phyloP scores from a whole-genome alignment of 2,797 vertebrate species.

The Pipistrellus kuhlii region DNA sequence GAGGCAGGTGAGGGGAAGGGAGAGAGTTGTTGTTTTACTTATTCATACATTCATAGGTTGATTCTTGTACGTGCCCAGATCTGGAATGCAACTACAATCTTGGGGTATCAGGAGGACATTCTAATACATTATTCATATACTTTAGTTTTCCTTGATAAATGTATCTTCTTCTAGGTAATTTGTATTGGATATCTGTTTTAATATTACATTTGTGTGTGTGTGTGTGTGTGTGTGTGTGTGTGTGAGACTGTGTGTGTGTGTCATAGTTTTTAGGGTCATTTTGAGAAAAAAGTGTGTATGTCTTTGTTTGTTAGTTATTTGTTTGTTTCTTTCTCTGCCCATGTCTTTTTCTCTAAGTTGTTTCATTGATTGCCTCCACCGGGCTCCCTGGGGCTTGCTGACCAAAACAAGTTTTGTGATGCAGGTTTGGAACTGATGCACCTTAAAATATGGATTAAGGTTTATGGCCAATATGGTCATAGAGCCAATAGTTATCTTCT shows the following conservation, averaged over 20 bases:
- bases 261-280: background rate
- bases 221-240: background rate
- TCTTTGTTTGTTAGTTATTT: background rate
- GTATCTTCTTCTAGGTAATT: background rate
- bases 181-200: background rate
- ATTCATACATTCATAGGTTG: background rate
- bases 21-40: background rate
- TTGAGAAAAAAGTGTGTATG: background rate
- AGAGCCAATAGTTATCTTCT: background rate
- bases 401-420: background rate
- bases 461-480: background rate
- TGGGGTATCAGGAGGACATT: background rate
- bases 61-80: background rate
- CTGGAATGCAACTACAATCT: background rate
- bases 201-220: background rate
- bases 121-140: background rate
- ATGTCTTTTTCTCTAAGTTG: background rate
- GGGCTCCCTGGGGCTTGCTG: background rate
- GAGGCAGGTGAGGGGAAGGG: fast-evolving
- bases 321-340: background rate
- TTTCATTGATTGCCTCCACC: background rate
- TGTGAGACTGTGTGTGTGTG: background rate
- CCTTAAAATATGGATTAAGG: background rate
- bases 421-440: background rate
- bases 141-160: background rate